Percentiles rank a stretch among this genome's conserved stretches.
These are phyloP conservation scores for Nephila pilipes DNA, from an alignment of 1,140 invertebrate genomes.

Conservation along the genomic window DNA sequence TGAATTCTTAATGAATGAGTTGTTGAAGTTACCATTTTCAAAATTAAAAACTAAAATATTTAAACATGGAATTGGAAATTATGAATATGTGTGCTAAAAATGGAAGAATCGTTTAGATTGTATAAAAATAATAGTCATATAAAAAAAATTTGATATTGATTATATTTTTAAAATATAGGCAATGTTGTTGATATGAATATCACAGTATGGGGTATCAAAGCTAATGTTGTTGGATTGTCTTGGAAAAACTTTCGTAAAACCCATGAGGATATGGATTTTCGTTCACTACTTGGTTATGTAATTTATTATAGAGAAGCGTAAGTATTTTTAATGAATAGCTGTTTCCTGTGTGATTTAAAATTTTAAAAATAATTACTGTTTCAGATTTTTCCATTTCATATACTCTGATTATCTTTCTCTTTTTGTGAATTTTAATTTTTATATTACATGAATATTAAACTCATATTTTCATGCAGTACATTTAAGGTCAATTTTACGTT, in stretches of 20 bases:
- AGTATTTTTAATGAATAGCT: conserved; percentile 74
- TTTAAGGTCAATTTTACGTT: no score
- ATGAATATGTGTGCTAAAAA: no score
- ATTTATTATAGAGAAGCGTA: conserved; percentile 88
- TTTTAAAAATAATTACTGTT: not conserved
- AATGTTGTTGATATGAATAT: conserved; percentile 85
- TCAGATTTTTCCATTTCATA: not conserved
- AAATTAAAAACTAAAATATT: no score
- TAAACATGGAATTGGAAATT: no score
- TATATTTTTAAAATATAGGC: conserved; percentile 80
- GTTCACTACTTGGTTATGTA: conserved; percentile 90
- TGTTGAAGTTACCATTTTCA: no score
- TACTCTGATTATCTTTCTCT: not conserved
- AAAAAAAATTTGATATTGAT: no score
- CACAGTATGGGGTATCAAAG: conserved; percentile 79
- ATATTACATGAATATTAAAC: not conserved
- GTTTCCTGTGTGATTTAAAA: not conserved
- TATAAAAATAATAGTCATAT: no score
- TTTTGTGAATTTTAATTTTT: not conserved
- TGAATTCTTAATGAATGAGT: no score
- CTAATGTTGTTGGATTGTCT: conserved; percentile 78
- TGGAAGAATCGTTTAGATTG: no score
- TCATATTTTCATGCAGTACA: not conserved
- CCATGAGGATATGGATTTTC: conserved; percentile 85
- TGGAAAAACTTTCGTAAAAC: conserved; percentile 88